Conservation (phyloP, 2,113 vertebrate species). For the Ameiurus melas region DNA sequence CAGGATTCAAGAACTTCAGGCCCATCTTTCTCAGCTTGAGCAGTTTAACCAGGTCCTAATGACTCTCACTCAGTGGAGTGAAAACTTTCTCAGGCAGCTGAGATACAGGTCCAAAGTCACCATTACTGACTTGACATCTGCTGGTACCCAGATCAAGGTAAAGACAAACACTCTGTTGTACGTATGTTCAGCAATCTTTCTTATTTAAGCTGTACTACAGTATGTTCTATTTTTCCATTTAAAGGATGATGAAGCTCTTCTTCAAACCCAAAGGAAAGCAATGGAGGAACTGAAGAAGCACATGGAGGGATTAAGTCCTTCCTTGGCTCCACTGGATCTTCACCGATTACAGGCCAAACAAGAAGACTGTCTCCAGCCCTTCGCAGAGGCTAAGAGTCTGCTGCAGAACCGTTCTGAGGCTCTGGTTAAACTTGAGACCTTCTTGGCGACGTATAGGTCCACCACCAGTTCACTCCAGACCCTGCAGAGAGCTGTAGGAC, state of each 20-base stretch:
- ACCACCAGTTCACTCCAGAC: constrained; percentile 64
- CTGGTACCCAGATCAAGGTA: constrained; percentile 83
- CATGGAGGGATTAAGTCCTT: constrained; percentile 70
- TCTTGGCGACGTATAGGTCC: constrained; percentile 70
- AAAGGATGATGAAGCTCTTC: constrained; percentile 77
- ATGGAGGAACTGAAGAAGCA: constrained; percentile 73
- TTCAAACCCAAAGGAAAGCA: constrained; percentile 71
- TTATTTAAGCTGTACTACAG: neutral
- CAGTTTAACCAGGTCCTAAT: constrained; percentile 82
- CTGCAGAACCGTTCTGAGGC: constrained; percentile 74
- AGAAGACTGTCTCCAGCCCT: constrained; percentile 84
- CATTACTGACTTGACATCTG: constrained; percentile 72
- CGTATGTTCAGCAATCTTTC: neutral
- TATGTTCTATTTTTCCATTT: constrained; percentile 38
- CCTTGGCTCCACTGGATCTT: constrained; percentile 75
- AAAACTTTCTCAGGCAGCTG: constrained; percentile 80
- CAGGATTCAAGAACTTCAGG: constrained; percentile 79
- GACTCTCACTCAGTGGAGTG: constrained; percentile 83
- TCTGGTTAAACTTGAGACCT: constrained; percentile 73
- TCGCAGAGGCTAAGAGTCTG: constrained; percentile 80
- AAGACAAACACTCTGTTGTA: constrained; percentile 26
- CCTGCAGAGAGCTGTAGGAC: constrained; percentile 77
- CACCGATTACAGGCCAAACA: constrained; percentile 77
- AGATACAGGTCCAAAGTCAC: constrained; percentile 82
- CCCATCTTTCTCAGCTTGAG: constrained; percentile 75